A percentile compares a stretch with the other conserved stretches of the same genome.
Conservation (phyloP, 2,888 invertebrate genomes). For the Andrena trimmerana region DNA sequence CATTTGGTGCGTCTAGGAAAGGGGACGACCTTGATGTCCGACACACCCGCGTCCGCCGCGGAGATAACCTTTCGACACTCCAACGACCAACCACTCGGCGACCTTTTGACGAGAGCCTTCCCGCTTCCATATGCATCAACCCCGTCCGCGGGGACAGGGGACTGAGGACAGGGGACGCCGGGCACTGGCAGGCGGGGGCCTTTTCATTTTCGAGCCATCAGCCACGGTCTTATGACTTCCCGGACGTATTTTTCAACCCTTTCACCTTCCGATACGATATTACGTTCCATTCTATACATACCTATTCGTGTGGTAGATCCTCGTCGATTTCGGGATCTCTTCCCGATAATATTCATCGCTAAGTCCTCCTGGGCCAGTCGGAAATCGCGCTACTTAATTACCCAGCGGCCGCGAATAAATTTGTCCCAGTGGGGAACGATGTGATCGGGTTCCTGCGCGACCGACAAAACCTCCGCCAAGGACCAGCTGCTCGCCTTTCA, state of each 20-base stretch:
- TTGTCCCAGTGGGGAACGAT: conserved; percentile 17
- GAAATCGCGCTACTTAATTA: conserved; percentile 31
- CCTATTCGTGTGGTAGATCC: not conserved
- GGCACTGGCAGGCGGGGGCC: conserved; percentile 46
- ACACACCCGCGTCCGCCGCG: conserved; percentile 63
- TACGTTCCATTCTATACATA: not conserved
- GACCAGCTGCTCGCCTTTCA: conserved; percentile 39
- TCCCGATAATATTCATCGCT: conserved; percentile 11
- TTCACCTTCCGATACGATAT: not conserved
- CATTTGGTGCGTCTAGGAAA: conserved; percentile 74
- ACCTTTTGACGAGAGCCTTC: conserved; percentile 76
- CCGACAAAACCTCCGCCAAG: conserved; percentile 33
- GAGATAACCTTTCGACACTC: conserved; percentile 80
- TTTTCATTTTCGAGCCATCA: conserved; percentile 75
- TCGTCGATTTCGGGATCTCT: not conserved
- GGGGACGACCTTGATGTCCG: conserved; percentile 66
- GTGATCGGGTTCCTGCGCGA: conserved; percentile 13
- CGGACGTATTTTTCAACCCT: conserved; percentile 8
- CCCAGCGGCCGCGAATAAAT: conserved; percentile 21
- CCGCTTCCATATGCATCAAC: conserved; percentile 83
- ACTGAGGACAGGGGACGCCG: not conserved
- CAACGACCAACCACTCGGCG: conserved; percentile 66
- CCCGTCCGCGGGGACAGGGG: conserved; percentile 17
- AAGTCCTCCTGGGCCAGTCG: conserved; percentile 5
- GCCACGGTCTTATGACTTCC: conserved; percentile 17